Conservation (phyloP, 2,797 vertebrate genomes). For the Furcifer pardalis region DNA sequence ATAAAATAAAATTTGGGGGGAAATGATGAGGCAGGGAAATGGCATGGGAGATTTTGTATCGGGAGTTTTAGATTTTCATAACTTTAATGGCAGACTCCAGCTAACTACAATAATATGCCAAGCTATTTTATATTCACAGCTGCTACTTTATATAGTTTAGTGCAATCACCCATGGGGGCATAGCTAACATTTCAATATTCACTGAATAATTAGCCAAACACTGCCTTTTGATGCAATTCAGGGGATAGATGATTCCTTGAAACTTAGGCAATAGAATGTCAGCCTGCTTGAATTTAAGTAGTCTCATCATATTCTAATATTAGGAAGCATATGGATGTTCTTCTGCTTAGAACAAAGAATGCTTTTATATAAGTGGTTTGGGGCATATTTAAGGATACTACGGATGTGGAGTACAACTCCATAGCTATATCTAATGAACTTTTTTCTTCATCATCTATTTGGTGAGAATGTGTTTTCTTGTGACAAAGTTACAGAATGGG, state of each 20-base stretch:
- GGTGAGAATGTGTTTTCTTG: slow-evolving; percentile 4
- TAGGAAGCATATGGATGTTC: slow-evolving; percentile 52
- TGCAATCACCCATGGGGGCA: slow-evolving; percentile 49
- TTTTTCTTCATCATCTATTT: slow-evolving; percentile 1
- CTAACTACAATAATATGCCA: slow-evolving; percentile 41
- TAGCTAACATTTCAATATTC: slow-evolving; percentile 59
- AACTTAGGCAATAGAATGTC: slow-evolving; percentile 48
- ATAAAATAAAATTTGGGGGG: background rate
- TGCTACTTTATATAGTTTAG: slow-evolving; percentile 47
- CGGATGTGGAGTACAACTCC: slow-evolving; percentile 35
- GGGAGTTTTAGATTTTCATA: slow-evolving; percentile 13
- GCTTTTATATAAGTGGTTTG: slow-evolving; percentile 28
- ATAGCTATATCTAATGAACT: background rate
- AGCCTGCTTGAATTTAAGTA: slow-evolving; percentile 38
- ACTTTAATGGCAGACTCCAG: slow-evolving; percentile 35
- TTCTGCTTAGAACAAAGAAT: slow-evolving; percentile 31
- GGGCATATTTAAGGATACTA: slow-evolving; percentile 34
- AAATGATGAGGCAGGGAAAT: background rate
- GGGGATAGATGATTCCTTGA: slow-evolving; percentile 52
- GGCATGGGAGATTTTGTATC: background rate
- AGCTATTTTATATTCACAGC: slow-evolving; percentile 54
- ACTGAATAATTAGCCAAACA: slow-evolving; percentile 65
- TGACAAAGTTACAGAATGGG: slow-evolving; percentile 20
- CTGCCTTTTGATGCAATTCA: slow-evolving; percentile 58
- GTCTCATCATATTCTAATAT: slow-evolving; percentile 51